Base-by-base conservation (phyloP, 2,888 invertebrate genomes). In the Ceratothoa steindachneri region DNA sequence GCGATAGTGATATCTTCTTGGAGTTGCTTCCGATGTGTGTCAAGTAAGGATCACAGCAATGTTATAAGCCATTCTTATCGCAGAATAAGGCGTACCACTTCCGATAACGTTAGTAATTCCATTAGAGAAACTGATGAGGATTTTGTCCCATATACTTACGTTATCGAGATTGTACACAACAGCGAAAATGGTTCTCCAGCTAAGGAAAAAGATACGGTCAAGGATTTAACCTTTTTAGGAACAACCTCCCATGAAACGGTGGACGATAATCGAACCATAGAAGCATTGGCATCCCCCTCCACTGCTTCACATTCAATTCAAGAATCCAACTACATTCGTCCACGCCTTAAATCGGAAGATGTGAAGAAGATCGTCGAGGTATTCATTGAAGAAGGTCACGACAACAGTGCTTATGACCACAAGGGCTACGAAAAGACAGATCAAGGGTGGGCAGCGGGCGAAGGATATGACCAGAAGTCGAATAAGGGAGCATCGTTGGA, bases 371-470 rank as follows among this genome's bases (percentile, higher is more conserved):
- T 75, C 30, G 77, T 77, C 2, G 77, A 69, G 22, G 64, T 77
- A 29, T 77, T 60, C 28, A 67, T 72, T 2, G 75, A 77, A 29
- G 75, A 77, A 55, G 77, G 77, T 30, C 72, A 75, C 52, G 77
- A 77, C 41, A 67, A 69, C 12, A 72, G 75, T 7, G 72, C 67
- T n/a, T 77, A 77, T 67, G 75, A 77, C 55, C 77, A 77, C 67
- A 65, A 65, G 65, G 77, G 72, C 24, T 75, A 74, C 55, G 75
- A 75, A 15, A 75, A 72, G 51, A 31, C 60, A 22, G 70, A 53
- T 4, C 69, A 66, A n/a, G 60, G 30, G 15, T 77, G 67, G 67
- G 51, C 72, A 28, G 69, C 72, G 19, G 29, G 60, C 51, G 30
- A 66, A 24, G 28, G 67, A 3, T 41, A 70, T 30, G 67, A 73